Base-by-base conservation (phyloP, 2,113 vertebrate genomes). In the Noctilio leporinus region DNA sequence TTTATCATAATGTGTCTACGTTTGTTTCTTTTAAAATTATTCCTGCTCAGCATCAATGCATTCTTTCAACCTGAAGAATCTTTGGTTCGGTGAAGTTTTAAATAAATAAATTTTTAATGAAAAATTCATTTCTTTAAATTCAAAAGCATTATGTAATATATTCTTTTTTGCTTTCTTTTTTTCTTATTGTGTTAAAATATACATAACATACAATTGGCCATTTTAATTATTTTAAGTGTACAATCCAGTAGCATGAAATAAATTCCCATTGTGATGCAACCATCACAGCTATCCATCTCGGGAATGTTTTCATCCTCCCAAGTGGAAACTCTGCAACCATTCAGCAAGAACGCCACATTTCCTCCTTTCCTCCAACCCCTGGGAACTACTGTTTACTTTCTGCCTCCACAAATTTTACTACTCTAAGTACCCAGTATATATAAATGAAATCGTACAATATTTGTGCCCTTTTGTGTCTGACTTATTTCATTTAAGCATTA, bases 11-110 rank as follows among this genome's bases (percentile, higher is more conserved):
- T 17, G 28, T 80, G 49, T 91, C 65, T 73, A 45, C 17, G n/a
- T 82, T 91, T 95, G 28, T 84, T 93, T 95, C 78, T 87, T 87
- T 69, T 30, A 80, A 73, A 81, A 81, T 91, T 65, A 75, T 65
- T 91, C 33, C 26, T 84, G 43, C 57, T 81, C 55, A 33, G 26
- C 28, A 24, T 73, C 69, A 55, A 11, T 84, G 76, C 67, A 4
- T 64, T 93, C 55, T 72, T 83, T 77, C 28, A 51, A 40, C 22
- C 22, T 35, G 76, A 76, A 82, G 59, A 20, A 11, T 64, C n/a
- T 80, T 70, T 33, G 75, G 57, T 30, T 73, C 38, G 35, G 35
- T 87, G n/a, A 51, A 62, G 84, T 57, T 72, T 95, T 87, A 20
- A n/a, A 28, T 67, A 43, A 43, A 33, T 80, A n/a, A n/a, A n/a